These are phyloP conservation scores for Hipposideros armiger DNA, from an alignment of 2,113 vertebrate species.

Conservation along the genomic window DNA sequence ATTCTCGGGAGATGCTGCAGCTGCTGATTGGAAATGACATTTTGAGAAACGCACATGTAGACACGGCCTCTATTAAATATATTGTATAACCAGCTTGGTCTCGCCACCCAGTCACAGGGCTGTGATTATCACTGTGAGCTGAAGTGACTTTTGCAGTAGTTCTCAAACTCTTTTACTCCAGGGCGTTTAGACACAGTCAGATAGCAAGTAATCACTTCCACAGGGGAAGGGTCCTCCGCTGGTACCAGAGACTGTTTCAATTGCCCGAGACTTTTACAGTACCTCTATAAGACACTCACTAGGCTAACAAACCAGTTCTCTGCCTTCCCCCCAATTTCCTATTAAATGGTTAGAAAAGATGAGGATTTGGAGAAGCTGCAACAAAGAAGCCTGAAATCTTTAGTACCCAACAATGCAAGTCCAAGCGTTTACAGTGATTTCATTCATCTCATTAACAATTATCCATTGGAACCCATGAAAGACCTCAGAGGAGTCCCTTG, in stretches of 20 bases:
- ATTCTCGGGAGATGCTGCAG: neutral
- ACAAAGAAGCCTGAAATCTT: constrained; percentile 33
- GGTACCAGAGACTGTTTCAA: neutral
- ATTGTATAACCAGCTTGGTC: neutral
- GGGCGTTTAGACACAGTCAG: neutral
- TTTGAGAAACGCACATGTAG: neutral
- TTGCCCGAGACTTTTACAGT: neutral
- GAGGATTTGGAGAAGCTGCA: neutral
- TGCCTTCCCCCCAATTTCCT: neutral
- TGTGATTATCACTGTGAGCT: neutral
- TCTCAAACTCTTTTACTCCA: constrained; percentile 11
- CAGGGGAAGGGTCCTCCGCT: neutral
- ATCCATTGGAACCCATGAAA: constrained; percentile 5
- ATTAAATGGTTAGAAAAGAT: constrained; percentile 35
- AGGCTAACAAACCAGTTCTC: neutral
- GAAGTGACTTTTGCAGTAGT: neutral
- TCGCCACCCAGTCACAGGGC: neutral
- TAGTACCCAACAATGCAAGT: neutral
- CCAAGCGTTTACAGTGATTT: neutral
- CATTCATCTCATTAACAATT: constrained; percentile 2
- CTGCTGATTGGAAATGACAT: neutral
- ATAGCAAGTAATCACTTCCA: neutral
- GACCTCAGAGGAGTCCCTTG: neutral
- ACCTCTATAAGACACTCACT: neutral
- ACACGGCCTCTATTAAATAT: neutral